Percentiles rank a stretch among this genome's conserved stretches.
phyloP scores from a whole-genome alignment of 2,888 invertebrate species.

The Schizotus pectinicornis region DNA sequence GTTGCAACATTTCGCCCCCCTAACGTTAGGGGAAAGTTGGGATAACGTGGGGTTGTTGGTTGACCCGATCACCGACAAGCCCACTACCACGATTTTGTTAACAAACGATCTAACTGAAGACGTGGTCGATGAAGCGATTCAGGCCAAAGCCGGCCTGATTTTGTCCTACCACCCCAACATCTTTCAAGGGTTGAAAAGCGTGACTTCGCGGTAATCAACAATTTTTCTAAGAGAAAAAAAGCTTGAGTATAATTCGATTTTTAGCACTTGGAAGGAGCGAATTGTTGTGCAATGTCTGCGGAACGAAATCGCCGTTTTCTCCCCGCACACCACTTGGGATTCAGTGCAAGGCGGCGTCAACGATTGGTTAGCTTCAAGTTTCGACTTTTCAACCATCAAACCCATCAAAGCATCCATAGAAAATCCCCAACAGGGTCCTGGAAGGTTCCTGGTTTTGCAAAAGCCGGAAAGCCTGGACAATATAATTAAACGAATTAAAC shows the following conservation, averaged over 20 bases:
- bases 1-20: conserved; percentile 74
- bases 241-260: too few relatives aligned
- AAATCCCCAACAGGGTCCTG: conserved; percentile 61
- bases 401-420: conserved; percentile 46
- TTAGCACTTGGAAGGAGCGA: conserved; percentile 78
- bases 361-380: conserved; percentile 87
- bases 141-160: conserved; percentile 75
- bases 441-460: conserved; percentile 63
- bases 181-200: conserved; percentile 81
- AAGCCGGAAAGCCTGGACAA: conserved; percentile 63
- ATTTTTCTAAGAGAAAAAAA: background rate
- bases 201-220: conserved; percentile 72
- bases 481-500: conserved; percentile 72
- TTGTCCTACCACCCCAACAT: conserved; percentile 97
- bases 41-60: conserved; percentile 94
- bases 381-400: conserved; percentile 53
- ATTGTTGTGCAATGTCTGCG: conserved; percentile 81
- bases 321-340: conserved; percentile 94
- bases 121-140: conserved; percentile 82
- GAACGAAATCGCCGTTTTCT: conserved; percentile 86
- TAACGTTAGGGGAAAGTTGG: conserved; percentile 81
- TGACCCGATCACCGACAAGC: conserved; percentile 68
- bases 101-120: conserved; percentile 93
- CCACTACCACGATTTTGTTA: conserved; percentile 72
- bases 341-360: conserved; percentile 83